Evolutionary conservation across 1,140 invertebrate species (phyloP), one percentile per base, ranked within the genome.

Genomic region (Hermetia illucens): DNA sequence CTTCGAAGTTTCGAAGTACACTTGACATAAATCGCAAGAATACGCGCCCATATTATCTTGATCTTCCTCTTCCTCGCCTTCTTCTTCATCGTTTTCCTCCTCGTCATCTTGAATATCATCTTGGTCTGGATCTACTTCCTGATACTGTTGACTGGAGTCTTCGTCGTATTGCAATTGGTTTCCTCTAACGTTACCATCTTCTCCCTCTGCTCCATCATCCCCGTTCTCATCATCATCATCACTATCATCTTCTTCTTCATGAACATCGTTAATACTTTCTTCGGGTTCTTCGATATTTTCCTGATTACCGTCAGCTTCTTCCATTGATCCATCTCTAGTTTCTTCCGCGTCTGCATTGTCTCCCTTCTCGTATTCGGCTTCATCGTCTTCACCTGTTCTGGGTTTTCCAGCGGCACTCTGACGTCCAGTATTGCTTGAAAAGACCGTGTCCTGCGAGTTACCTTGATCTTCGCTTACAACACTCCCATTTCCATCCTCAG

Each of bases 1-100:
- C 42, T 53, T 53, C 44, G 57, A 52, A 30, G 54, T 52, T 43
- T 59, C 52, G 33, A 59, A 60, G 49, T 47, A 56, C 44, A 58
- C 47, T 46, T 59, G 57, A 50, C 57, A 60, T 42, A 60, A 48
- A 51, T 56, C 57, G 47, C 57, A 60, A 33, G 53, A 50, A 46
- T 41, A 12, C 4, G 45, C 53, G 42, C 51, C 33, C 29, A 34
- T 17, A 34, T 40, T 12, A 17, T 31, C 38, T 16, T 40, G 36
- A 36, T 32, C 17, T 10, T 39, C 36, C 30, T 21, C 21, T 38
- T 42, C 36, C 3, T 15, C 27, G 27, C 21, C 31, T 32, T 20
- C 24, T 24, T 38, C 43, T 31, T 31, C 18, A 6, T 29, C 36
- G 8, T 34, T 42, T 21, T 46, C 41, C 12, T 45, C 31, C 4